Evolutionary conservation across 2,888 invertebrate species (phyloP).

Genomic region (Tetranychus piercei): DNA sequence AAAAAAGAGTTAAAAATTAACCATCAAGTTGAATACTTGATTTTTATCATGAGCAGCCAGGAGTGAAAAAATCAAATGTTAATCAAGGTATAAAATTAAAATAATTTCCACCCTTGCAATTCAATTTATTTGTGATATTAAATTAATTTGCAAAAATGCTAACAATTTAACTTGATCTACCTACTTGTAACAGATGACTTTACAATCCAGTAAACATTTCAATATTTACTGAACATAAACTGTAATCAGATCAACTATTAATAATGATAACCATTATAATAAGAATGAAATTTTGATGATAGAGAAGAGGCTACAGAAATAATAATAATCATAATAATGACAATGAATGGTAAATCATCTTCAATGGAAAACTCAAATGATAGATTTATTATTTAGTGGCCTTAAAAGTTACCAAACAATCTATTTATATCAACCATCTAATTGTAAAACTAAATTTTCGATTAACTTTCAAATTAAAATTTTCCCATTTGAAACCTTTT

Average conservation of each 20-base stretch:
- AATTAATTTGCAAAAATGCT: not conserved
- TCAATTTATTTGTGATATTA: not conserved
- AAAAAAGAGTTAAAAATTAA: too few species aligned
- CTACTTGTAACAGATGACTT: not conserved
- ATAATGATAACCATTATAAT: not conserved
- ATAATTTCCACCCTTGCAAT: not conserved
- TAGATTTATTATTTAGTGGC: too few species aligned
- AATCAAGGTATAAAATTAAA: not conserved
- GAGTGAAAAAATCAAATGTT: not conserved
- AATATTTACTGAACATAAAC: not conserved
- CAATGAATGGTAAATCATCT: not conserved
- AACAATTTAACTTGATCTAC: not conserved
- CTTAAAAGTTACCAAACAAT: not conserved
- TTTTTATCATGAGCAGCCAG: too few species aligned
- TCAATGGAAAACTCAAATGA: too few species aligned
- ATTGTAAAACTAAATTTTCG: too few species aligned
- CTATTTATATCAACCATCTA: not conserved
- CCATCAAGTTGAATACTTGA: too few species aligned
- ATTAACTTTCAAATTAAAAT: too few species aligned
- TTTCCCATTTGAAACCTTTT: too few species aligned
- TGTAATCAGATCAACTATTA: not conserved
- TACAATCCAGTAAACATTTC: not conserved
- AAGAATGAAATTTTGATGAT: not conserved
- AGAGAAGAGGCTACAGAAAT: not conserved
- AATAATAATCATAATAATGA: not conserved